Evolutionary conservation across 2,888 invertebrate species (phyloP).

Genomic region (Mesochorus sp.): DNA sequence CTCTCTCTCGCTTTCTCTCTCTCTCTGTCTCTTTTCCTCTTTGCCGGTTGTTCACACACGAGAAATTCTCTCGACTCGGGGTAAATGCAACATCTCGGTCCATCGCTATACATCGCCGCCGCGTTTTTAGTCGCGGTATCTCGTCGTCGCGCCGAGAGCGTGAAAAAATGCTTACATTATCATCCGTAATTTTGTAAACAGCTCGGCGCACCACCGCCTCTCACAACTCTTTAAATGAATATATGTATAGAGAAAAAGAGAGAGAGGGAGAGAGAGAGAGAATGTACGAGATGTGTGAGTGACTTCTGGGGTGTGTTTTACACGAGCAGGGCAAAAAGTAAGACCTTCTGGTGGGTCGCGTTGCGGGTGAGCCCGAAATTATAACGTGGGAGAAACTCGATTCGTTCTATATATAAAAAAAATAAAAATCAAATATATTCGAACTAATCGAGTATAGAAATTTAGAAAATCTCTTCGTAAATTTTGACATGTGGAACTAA

Average conservation of each 20-base stretch:
- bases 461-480: too few relatives aligned
- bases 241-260: conserved; percentile 18
- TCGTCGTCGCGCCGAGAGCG: conserved; percentile 71
- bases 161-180: conserved; percentile 82
- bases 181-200: conserved; percentile 82
- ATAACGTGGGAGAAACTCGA: too few relatives aligned
- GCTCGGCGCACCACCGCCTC: conserved; percentile 64
- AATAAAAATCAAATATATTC: too few relatives aligned
- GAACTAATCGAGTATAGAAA: too few relatives aligned
- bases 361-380: too few relatives aligned
- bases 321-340: conserved; percentile 8
- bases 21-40: too few relatives aligned
- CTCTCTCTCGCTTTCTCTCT: conserved; percentile 58
- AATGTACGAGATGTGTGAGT: not conserved
- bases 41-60: conserved; percentile 20
- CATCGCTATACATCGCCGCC: conserved; percentile 20
- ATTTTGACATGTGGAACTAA: too few relatives aligned
- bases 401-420: too few relatives aligned
- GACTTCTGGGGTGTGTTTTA: conserved; percentile 32
- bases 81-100: not conserved
- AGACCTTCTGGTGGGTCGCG: conserved; percentile 51
- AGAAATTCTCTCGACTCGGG: not conserved
- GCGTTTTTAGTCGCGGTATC: conserved; percentile 23
- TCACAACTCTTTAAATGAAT: conserved; percentile 52
- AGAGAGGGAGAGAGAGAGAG: too few relatives aligned